Evolutionary conservation across 2,888 invertebrate species (phyloP).

Genomic region (Digitonthophagus gazella): DNA sequence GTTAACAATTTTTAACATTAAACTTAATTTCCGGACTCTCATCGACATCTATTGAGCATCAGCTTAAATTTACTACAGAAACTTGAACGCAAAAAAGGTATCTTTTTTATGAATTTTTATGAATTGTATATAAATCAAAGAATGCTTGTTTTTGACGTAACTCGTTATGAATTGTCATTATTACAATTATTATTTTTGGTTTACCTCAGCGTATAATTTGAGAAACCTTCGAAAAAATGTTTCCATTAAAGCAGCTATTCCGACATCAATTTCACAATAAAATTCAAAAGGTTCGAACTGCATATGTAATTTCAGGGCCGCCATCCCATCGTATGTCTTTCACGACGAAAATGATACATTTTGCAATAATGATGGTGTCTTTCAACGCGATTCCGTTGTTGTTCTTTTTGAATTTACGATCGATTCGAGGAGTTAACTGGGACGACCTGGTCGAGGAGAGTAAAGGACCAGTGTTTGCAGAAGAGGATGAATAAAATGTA

Average conservation of each 20-base stretch:
- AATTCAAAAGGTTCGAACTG: not conserved
- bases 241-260: not conserved
- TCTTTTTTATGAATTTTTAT: too few relatives aligned
- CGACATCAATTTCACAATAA: not conserved
- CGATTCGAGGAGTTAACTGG: conserved; percentile 3
- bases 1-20: too few relatives aligned
- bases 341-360: not conserved
- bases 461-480: not conserved
- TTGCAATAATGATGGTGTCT: not conserved
- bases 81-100: too few relatives aligned
- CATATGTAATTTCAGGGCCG: conserved; percentile 1
- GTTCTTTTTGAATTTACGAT: conserved; percentile 7
- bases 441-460: conserved; percentile 6
- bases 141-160: too few relatives aligned
- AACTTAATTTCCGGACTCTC: too few relatives aligned
- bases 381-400: conserved; percentile 1
- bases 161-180: too few relatives aligned
- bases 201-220: too few relatives aligned
- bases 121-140: too few relatives aligned
- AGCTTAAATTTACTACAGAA: too few relatives aligned
- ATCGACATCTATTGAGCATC: too few relatives aligned
- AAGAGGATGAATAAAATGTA: not conserved
- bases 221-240: too few relatives aligned
- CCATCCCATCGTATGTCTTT: not conserved
- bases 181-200: too few relatives aligned